Base-by-base conservation (phyloP, 2,797 vertebrate species). In the Toxotes lorentzi region DNA sequence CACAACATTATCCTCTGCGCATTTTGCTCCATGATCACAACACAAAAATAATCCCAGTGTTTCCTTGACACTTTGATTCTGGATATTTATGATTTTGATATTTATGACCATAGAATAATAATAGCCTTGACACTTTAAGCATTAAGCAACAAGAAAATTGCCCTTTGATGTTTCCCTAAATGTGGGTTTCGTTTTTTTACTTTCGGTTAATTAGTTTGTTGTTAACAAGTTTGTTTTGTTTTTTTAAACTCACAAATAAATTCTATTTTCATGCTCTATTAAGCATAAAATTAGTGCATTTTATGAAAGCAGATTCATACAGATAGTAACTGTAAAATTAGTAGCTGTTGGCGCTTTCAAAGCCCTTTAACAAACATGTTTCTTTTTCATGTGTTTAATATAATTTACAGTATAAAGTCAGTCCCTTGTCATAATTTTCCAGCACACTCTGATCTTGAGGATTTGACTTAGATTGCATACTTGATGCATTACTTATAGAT, bases 401-500 rank as follows among this genome's bases (percentile, higher is more conserved):
- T 43, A 0, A 9, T 23, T 54, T 62, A 30, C 27, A 30, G 27
- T 30, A 30, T 30, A 30, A 30, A 30, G 27, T 30, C 27, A 30
- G 27, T 30, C 27, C 27, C 27, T 30, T 30, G 27, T 59, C 14
- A 35, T 51, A 62, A 45, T 41, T 79, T 67, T 56, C 38, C 30
- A 71, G 35, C 66, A 50, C 24, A 12, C 14, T 47, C 10, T 78
- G 64, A 84, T 84, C 56, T 77, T 61, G 57, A 64, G 47, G 65
- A 82, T 75, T 67, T 65, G 71, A 74, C 58, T 60, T 10, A 4
- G 48, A 68, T 76, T 48, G 43, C 27, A 45, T 60, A 45, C 13
- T 12, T 32, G 43, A 48, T n/a, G 51, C 6, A 16, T 70, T 70
- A 70, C 77, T 75, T 76, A 77, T 40, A 76, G 72, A 81, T 77